Evolutionary conservation across 2,888 invertebrate species (phyloP).

Genomic region (Parelbella ahira): DNA sequence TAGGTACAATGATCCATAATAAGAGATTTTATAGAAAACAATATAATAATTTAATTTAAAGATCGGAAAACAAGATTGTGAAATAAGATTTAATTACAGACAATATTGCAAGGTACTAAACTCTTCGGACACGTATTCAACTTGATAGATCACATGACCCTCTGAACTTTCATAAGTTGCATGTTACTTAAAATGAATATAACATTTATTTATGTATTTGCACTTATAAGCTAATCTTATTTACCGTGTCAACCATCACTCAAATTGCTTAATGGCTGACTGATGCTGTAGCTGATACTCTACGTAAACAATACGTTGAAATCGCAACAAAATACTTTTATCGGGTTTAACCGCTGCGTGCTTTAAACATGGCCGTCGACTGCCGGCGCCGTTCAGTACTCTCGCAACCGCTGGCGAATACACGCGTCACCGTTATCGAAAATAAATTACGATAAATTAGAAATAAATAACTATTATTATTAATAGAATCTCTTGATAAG

Average conservation of each 20-base stretch:
- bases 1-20: too few relatives aligned
- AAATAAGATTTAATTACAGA: too few relatives aligned
- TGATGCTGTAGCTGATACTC: slow-evolving; percentile 30
- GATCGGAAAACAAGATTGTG: too few relatives aligned
- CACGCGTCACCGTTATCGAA: slow-evolving; percentile 51
- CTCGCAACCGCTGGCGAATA: slow-evolving; percentile 57
- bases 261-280: slow-evolving; percentile 1
- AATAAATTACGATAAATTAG: slow-evolving; percentile 29
- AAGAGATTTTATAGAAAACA: too few relatives aligned
- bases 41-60: too few relatives aligned
- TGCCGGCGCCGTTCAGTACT: slow-evolving; percentile 58
- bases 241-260: background rate
- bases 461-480: slow-evolving; percentile 37
- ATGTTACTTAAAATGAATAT: too few relatives aligned
- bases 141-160: too few relatives aligned
- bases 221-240: too few relatives aligned
- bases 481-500: slow-evolving; percentile 2
- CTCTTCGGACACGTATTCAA: too few relatives aligned
- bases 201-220: too few relatives aligned
- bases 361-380: slow-evolving; percentile 66
- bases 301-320: slow-evolving; percentile 53
- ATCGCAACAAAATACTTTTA: slow-evolving; percentile 56
- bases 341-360: slow-evolving; percentile 54
- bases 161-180: too few relatives aligned
- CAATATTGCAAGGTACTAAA: too few relatives aligned